Evolutionary conservation across 1,140 invertebrate species (phyloP).

Genomic region (Drosophila gunungcola): DNA sequence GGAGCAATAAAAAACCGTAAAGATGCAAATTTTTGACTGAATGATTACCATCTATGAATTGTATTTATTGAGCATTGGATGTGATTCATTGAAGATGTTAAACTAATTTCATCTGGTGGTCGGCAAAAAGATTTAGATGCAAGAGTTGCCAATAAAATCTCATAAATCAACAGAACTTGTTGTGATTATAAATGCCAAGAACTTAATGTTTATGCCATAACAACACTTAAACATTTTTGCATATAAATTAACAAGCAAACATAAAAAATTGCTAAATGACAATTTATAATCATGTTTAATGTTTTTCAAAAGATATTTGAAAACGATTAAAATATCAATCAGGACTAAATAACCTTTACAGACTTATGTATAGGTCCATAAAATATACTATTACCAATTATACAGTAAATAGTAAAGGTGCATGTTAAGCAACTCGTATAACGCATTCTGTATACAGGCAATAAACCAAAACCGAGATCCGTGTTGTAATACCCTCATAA

Average conservation of each 20-base stretch:
- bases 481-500: conserved; percentile 40
- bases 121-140: not conserved
- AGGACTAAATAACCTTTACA: not conserved
- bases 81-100: conserved; percentile 8
- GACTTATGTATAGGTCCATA: not conserved
- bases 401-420: not conserved
- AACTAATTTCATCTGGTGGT: not conserved
- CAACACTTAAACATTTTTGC: no score
- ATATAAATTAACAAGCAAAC: no score
- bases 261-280: no score
- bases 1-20: conserved; percentile 12
- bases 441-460: conserved; percentile 9
- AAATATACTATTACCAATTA: not conserved
- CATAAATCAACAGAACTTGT: not conserved
- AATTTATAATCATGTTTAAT: no score
- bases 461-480: conserved; percentile 20
- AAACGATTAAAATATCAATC: not conserved
- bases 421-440: conserved; percentile 5
- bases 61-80: not conserved
- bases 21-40: conserved; percentile 37
- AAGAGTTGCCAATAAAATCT: not conserved
- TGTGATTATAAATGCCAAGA: not conserved
- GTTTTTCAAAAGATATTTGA: no score
- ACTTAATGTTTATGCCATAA: not conserved
- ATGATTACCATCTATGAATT: conserved; percentile 9